Percentiles rank a stretch among this genome's conserved stretches.
These are phyloP conservation scores for Megastigmus dorsalis DNA, from an alignment of 2,888 invertebrate genomes.

Conservation along the genomic window DNA sequence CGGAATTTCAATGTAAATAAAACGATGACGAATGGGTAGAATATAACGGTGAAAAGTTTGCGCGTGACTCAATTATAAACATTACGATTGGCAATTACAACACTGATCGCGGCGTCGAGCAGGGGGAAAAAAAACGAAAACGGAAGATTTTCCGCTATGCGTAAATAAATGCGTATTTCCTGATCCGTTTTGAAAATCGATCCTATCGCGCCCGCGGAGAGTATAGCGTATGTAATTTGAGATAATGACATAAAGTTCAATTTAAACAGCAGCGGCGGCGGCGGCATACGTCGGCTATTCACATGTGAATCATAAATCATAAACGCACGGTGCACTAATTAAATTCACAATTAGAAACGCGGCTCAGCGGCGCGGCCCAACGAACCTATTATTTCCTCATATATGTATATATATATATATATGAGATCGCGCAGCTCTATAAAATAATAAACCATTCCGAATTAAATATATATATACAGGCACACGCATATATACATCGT, in stretches of 20 bases:
- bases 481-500: too few species aligned
- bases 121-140: too few species aligned
- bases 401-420: too few species aligned
- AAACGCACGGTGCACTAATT: slow-evolving; percentile 25
- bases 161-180: slow-evolving; percentile 16
- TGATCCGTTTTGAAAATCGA: slow-evolving; percentile 33
- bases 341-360: slow-evolving; percentile 47
- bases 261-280: slow-evolving; percentile 23
- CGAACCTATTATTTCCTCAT: slow-evolving; percentile 31
- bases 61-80: too few species aligned
- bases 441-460: background rate
- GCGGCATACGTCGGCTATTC: too few species aligned
- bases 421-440: too few species aligned
- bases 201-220: slow-evolving; percentile 1
- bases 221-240: slow-evolving; percentile 43
- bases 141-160: background rate
- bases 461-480: background rate
- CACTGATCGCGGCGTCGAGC: background rate
- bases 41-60: too few species aligned
- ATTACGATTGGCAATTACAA: background rate
- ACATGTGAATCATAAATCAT: slow-evolving; percentile 21
- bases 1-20: too few species aligned
- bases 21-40: too few species aligned
- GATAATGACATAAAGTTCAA: slow-evolving; percentile 46
- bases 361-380: background rate